Evolutionary conservation across 2,888 invertebrate species (phyloP).

Genomic region (Ligdia adustata): DNA sequence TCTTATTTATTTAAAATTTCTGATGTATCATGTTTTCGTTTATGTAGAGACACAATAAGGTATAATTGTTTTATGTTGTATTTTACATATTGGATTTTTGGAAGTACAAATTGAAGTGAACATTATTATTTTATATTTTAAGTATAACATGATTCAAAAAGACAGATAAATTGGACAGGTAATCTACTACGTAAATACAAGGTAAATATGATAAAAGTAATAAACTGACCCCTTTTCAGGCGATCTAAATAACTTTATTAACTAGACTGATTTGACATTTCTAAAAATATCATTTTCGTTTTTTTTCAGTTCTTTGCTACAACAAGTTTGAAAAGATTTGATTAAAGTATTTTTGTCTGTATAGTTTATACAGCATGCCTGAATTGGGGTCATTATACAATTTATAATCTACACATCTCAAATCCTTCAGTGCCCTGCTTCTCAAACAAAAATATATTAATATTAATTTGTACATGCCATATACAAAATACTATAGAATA

Average conservation of each 20-base stretch:
- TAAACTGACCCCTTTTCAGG: no score
- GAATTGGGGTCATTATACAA: no score
- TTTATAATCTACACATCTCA: conserved; percentile 53
- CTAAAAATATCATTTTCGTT: no score
- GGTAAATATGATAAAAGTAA: conserved; percentile 17
- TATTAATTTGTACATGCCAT: not conserved
- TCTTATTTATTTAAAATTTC: conserved; percentile 1
- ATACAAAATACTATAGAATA: no score
- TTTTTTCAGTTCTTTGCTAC: no score
- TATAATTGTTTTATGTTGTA: conserved; percentile 2
- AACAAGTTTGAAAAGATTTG: no score
- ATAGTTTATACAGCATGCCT: no score
- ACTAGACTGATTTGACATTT: no score
- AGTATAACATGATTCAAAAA: no score
- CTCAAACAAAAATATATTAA: conserved; percentile 18
- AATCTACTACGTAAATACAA: conserved; percentile 12
- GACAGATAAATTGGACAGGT: conserved; percentile 13
- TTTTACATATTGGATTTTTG: conserved; percentile 5
- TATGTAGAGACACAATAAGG: conserved; percentile 21
- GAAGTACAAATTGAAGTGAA: conserved; percentile 9
- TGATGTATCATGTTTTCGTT: conserved; percentile 32
- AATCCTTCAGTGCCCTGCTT: conserved; percentile 67
- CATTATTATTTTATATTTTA: conserved; percentile 3
- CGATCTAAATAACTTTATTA: no score
- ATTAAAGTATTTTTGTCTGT: no score